A percentile compares a stretch with the other conserved stretches of the same genome.
Conservation (phyloP, 2,888 invertebrate genomes). For the Steromphala cineraria region DNA sequence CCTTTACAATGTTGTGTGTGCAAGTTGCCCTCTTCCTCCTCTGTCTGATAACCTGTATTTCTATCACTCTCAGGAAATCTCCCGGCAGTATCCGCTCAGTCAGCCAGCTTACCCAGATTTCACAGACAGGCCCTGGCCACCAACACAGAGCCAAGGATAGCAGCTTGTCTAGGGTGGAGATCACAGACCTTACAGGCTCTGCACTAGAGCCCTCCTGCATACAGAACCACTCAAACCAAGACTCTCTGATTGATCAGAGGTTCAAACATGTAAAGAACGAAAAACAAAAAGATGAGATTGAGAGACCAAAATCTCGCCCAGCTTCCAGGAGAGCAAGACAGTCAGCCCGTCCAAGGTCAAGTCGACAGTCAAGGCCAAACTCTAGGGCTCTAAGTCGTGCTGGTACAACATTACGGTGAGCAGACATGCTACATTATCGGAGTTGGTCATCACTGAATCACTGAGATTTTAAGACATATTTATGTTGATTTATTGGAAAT, state of each 20-base stretch:
- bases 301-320: neutral
- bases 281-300: neutral
- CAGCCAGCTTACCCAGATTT: neutral
- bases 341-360: neutral
- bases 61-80: neutral
- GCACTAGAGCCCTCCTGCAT: constrained; percentile 33
- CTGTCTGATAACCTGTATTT: neutral
- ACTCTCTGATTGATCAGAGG: neutral
- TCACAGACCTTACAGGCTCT: constrained; percentile 30
- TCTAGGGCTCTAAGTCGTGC: constrained; percentile 57
- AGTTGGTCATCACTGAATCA: neutral
- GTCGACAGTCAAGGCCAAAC: constrained; percentile 34
- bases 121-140: neutral
- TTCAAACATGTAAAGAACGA: neutral
- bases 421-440: neutral
- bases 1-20: no score
- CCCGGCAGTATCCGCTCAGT: no score
- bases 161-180: constrained; percentile 11
- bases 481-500: no score
- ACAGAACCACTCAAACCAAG: constrained; percentile 33
- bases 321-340: neutral
- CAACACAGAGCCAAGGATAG: neutral
- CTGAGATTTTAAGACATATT: no score
- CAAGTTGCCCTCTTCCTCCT: no score
- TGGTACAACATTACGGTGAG: constrained; percentile 3